Evolutionary conservation across 1,140 invertebrate genomes (phyloP), one percentile per base, ranked within the genome.

Genomic region (Trissolcus basalis): DNA sequence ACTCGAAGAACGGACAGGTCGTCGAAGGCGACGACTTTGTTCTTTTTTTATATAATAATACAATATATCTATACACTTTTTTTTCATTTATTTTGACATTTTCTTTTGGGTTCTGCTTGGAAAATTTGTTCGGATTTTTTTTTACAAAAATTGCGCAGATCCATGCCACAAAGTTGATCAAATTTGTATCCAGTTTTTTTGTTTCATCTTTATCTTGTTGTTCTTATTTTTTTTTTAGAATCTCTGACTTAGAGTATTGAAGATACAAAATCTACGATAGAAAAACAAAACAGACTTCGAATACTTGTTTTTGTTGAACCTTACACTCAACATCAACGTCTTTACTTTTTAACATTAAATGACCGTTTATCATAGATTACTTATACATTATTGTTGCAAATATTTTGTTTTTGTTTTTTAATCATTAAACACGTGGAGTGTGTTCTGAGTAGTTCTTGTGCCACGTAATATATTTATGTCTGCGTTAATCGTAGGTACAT

Each of bases 241-340:
- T 87, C 74, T 84, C 79, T 78, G 79, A 79, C 85, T 87, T 86
- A 87, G 81, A 87, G 79, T 88, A 88, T 86, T 85, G 83, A 86
- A 87, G 85, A 87, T 87, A 88, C 81, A 87, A 88, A 88, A 87
- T 87, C 85, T 87, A 88, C 85, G 80, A 86, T 88, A 88, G 85
- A 87, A 87, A 80, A 87, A 87, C 85, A 86, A 83, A 88, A 87
- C 82, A 82, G 80, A 84, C 79, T 81, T 84, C 67, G 74, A 86
- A 84, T 81, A 78, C 79, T 82, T 82, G 68, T 74, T 43, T 78
- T 39, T 58, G 59, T 83, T 80, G 81, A 75, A 82, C 39, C 79
- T 73, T 71, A 85, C 85, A 84, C 73, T 83, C 80, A 85, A 86
- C 84, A 86, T 85, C 79, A 80, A 88, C 80, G 68, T 44, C 70